phyloP scores from a whole-genome alignment of 2,797 vertebrate genomes.

The Chloroceryle amazona region DNA sequence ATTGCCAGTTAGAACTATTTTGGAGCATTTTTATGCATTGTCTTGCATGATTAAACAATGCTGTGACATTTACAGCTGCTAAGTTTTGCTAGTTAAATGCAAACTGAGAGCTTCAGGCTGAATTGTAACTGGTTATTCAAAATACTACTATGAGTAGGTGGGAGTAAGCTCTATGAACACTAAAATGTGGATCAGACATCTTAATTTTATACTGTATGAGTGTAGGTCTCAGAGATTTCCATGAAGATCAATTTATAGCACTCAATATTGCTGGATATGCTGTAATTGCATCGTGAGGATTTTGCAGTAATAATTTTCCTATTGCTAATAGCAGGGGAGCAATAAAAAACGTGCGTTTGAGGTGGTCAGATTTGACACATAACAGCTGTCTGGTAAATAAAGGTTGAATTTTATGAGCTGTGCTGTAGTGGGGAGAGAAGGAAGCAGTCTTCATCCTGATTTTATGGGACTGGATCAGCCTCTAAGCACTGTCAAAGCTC shows the following conservation, averaged over 20 bases:
- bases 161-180: slow-evolving; percentile 22
- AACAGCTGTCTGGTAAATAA: neutral
- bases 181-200: neutral
- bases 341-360: neutral
- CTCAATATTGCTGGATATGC: neutral
- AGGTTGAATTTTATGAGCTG: neutral
- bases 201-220: neutral
- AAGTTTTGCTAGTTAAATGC: slow-evolving; percentile 33
- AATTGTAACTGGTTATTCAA: slow-evolving; percentile 56
- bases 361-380: neutral
- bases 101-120: slow-evolving; percentile 50
- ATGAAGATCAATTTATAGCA: neutral
- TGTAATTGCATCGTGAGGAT: neutral
- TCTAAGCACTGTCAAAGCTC: neutral
- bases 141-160: slow-evolving; percentile 38
- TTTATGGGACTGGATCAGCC: neutral
- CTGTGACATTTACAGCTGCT: slow-evolving; percentile 37
- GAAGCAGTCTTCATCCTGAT: neutral
- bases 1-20: slow-evolving; percentile 25
- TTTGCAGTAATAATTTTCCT: neutral
- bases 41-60: slow-evolving; percentile 2
- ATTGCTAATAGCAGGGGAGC: neutral
- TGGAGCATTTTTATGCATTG: neutral
- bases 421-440: neutral
- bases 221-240: neutral